These are phyloP conservation scores for Melopsittacus undulatus DNA, from an alignment of 2,797 vertebrate species.

Conservation along the genomic window DNA sequence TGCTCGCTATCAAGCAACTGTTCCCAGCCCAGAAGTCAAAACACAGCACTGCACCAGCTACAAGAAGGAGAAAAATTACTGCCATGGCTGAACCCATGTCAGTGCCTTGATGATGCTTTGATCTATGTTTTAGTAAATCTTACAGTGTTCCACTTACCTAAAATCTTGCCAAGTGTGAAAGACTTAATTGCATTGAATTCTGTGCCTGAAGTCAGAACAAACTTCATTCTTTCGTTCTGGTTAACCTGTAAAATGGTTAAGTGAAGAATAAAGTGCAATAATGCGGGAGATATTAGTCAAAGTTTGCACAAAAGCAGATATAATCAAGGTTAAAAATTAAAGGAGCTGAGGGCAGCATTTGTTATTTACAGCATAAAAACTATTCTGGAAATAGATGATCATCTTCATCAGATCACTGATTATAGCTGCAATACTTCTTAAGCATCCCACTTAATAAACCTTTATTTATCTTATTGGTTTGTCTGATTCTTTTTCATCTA, in stretches of 20 bases:
- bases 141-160: conserved; percentile 78
- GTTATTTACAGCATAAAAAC: neutral
- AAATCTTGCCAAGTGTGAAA: conserved; percentile 86
- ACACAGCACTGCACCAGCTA: too few relatives aligned
- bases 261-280: neutral
- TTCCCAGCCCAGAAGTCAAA: too few relatives aligned
- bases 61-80: too few relatives aligned
- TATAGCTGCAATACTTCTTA: neutral
- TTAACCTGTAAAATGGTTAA: conserved; percentile 83
- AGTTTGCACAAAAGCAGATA: neutral
- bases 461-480: neutral
- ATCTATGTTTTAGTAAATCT: neutral
- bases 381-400: neutral
- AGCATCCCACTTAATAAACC: neutral
- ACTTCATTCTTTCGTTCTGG: conserved; percentile 80
- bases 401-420: neutral
- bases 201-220: conserved; percentile 84
- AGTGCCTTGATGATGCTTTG: neutral
- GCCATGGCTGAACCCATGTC: too few relatives aligned
- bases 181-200: conserved; percentile 87
- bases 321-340: neutral
- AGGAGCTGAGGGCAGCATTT: neutral
- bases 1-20: too few relatives aligned
- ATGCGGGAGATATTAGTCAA: neutral
- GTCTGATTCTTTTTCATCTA: neutral